Conservation (phyloP, 1,140 invertebrate species). For the Drosophila ercepeae region DNA sequence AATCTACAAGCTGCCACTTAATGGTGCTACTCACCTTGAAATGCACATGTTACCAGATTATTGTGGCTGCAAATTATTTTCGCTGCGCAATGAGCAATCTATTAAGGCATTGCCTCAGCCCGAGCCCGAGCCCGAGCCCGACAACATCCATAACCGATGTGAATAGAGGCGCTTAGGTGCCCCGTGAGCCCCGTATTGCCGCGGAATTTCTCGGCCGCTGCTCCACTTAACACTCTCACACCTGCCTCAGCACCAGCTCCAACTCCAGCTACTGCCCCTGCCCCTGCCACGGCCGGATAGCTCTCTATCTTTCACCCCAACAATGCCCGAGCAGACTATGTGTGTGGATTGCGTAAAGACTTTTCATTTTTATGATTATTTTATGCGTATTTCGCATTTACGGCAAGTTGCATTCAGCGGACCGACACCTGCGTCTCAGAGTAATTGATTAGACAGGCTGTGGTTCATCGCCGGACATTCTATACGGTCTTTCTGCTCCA, state of each 20-base stretch:
- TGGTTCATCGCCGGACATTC: constrained; percentile 27
- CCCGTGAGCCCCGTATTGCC: constrained; percentile 34
- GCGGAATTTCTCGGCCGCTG: constrained; percentile 34
- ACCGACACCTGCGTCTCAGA: constrained; percentile 17
- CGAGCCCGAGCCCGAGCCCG: constrained; percentile 2
- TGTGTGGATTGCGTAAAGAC: constrained; percentile 60
- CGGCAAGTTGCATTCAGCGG: constrained; percentile 48
- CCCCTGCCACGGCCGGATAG: constrained; percentile 19
- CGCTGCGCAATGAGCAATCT: constrained; percentile 55
- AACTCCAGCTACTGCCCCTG: constrained; percentile 1
- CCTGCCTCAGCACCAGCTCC: constrained; percentile 27
- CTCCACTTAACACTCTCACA: constrained; percentile 72
- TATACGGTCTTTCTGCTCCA: constrained; percentile 12
- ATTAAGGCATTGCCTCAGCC: constrained; percentile 36
- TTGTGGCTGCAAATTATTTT: constrained; percentile 44
- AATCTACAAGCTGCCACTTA: constrained; percentile 11
- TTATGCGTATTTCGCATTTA: constrained; percentile 65
- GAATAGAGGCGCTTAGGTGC: constrained; percentile 43
- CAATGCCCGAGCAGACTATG: constrained; percentile 15
- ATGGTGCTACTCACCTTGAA: constrained; percentile 62
- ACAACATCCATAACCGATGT: constrained; percentile 41
- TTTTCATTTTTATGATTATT: constrained; percentile 72
- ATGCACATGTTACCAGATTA: constrained; percentile 37
- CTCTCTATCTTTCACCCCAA: constrained; percentile 43
- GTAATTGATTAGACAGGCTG: constrained; percentile 48